phyloP scores from a whole-genome alignment of 1,140 invertebrate genomes.

The Diploscapter pachys region DNA sequence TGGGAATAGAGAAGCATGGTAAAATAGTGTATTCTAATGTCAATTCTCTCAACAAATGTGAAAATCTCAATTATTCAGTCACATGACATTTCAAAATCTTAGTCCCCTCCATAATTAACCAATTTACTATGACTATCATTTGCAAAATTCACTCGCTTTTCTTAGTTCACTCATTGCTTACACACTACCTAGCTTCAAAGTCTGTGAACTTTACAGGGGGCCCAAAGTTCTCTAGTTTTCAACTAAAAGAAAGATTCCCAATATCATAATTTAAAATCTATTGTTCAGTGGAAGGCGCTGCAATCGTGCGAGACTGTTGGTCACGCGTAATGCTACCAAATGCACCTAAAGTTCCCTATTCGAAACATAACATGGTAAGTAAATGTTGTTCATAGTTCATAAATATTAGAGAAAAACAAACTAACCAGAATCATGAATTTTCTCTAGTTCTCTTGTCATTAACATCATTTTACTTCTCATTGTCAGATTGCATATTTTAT shows the following conservation, averaged over 20 bases:
- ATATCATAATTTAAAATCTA: background rate
- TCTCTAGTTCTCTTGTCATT: slow-evolving; percentile 14
- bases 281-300: slow-evolving; percentile 41
- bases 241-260: no score
- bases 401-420: slow-evolving; percentile 10
- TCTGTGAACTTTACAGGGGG: background rate
- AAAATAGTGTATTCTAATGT: no score
- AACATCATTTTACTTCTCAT: background rate
- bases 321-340: slow-evolving; percentile 37
- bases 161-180: background rate
- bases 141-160: slow-evolving; percentile 1
- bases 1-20: no score
- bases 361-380: slow-evolving; percentile 33
- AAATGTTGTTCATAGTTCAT: slow-evolving; percentile 24
- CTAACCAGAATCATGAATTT: slow-evolving; percentile 25
- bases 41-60: no score
- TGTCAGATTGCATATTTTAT: slow-evolving; percentile 12
- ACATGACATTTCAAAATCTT: no score
- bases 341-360: slow-evolving; percentile 13
- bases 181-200: slow-evolving; percentile 1
- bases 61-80: no score
- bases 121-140: background rate
- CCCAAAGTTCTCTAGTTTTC: no score
- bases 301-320: slow-evolving; percentile 49
- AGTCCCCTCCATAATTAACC: no score